Evolutionary conservation across 2,797 vertebrate species (phyloP), one percentile per base, ranked within the genome.

Genomic region (Halcyon smyrnensis): DNA sequence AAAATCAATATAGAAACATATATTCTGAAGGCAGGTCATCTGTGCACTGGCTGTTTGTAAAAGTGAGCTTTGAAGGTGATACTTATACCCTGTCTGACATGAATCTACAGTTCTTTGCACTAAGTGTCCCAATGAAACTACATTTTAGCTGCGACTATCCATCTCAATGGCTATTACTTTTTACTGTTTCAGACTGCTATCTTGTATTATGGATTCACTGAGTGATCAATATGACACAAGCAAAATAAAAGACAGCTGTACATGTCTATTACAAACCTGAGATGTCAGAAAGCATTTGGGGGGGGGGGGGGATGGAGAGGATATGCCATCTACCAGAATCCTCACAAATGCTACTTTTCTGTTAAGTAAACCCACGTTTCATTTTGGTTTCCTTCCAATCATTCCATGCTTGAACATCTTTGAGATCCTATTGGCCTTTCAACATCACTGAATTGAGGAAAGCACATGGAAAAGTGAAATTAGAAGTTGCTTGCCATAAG

Each of bases 1-100:
- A 97, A 98, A 98, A 98, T 98, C 97, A 97, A 98, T 98, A 98
- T 56, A 90, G 95, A 97, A 97, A 96, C 96, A 96, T 97, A 97
- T 95, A 97, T 97, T 97, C 93, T 97, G 93, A 97, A 97, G 97
- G 95, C 83, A 98, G 96, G 97, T 98, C 92, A 89, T 93, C 95
- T 96, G 84, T 97, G 96, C 93, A 45, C 27, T 0, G 82, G 92
- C 82, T 97, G 85, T 97, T 98, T 97, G 97, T 96, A 98, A 97
- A 95, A 96, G 90, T 93, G 96, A 96, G 93, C 97, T 97, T 96
- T 97, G 97, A 97, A 98, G 96, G 95, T 71, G 90, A 96, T 97
- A 94, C 97, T 98, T 98, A 96, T 37, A 75, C 89, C 95, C 95
- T 1, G 4, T 65, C 97, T 97, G 96, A 95, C 96, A 92, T 73